These are phyloP conservation scores for Clarias laeviceps DNA, from an alignment of 2,797 vertebrate species.

Conservation along the genomic window DNA sequence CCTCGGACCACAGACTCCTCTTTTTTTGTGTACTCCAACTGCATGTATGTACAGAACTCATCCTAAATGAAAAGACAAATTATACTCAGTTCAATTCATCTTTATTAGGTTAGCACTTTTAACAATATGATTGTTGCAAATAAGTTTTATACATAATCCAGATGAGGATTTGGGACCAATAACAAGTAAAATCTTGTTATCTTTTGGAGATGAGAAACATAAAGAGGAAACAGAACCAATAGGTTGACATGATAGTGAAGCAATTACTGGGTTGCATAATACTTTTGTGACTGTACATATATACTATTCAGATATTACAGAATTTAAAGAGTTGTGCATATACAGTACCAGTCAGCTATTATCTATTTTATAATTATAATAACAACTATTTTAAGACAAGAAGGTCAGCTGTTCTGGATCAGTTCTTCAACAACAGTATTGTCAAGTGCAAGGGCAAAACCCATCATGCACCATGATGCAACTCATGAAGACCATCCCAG, in stretches of 20 bases:
- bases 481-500: too few relatives aligned
- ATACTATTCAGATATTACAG: not conserved
- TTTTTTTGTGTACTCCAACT: conserved; percentile 74
- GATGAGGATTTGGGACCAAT: not conserved
- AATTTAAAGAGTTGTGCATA: not conserved
- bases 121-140: not conserved
- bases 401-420: too few relatives aligned
- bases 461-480: too few relatives aligned
- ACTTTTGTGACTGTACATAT: not conserved
- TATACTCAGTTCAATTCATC: not conserved
- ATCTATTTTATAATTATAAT: too few relatives aligned
- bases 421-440: too few relatives aligned
- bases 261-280: not conserved
- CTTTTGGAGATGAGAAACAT: not conserved
- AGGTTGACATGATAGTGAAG: not conserved
- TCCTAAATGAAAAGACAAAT: conserved; percentile 61
- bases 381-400: too few relatives aligned
- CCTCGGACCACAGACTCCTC: conserved; percentile 62
- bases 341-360: too few relatives aligned
- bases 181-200: not conserved
- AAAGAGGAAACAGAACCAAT: not conserved
- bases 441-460: too few relatives aligned
- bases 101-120: not conserved
- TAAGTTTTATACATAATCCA: not conserved
- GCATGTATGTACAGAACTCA: conserved; percentile 78